Evolutionary conservation across 2,888 invertebrate genomes (phyloP), one percentile per base, ranked within the genome.

Genomic region (Drosophila formosana): DNA sequence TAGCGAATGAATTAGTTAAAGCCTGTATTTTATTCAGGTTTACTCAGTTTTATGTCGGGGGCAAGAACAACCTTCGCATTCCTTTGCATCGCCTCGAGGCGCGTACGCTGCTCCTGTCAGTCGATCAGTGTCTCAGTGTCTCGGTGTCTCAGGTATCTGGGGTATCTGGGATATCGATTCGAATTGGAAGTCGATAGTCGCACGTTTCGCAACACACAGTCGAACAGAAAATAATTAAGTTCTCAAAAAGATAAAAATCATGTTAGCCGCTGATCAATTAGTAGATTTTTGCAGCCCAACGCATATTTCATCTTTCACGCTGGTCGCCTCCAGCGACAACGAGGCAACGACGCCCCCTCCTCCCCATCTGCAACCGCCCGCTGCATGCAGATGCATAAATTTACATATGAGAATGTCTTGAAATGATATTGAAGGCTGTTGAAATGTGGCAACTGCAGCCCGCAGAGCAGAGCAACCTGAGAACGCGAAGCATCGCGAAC

Each of bases 201-300:
- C 78, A 72, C 58, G 60, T 68, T 68, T 77, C 72, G 73, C 23
- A 61, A 66, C 75, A 75, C 47, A 37, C n/a, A 37, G 74, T 56
- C 51, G 74, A 79, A 84, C 79, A 87, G 80, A 75, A 90, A 90
- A 89, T 90, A 90, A 90, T 90, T 89, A 90, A 90, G 90, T 90
- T 90, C 89, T 90, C 86, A 89, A 89, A 87, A 87, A 84, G 91
- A 91, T 90, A 89, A 91, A 89, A 89, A 90, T 91, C 91, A 85
- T 91, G 90, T 91, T 91, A 78, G 89, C 88, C 88, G 75, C 88
- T 80, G 89, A 91, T 90, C 90, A 90, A 90, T 90, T 90, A 91
- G 90, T 88, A 80, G 86, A 82, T 90, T 90, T 79, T 79, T 78
- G 72, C 78, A 69, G 49, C 73, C 78, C 72, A 73, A 28, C 63